These are phyloP conservation scores for Lasiurus cinereus DNA, from an alignment of 2,113 vertebrate genomes.

Conservation along the genomic window DNA sequence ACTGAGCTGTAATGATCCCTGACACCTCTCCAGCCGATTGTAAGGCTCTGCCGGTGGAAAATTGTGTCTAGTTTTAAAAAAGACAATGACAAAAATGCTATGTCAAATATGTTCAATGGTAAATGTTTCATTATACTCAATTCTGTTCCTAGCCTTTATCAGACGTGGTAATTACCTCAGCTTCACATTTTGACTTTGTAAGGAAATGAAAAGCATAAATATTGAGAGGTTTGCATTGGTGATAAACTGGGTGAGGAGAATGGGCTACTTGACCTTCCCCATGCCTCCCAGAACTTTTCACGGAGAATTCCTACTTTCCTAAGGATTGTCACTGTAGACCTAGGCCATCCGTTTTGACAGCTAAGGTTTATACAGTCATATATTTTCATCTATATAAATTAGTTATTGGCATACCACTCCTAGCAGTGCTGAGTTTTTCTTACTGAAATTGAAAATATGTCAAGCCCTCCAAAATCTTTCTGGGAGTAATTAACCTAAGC, in stretches of 20 bases:
- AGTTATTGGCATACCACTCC: constrained; percentile 13
- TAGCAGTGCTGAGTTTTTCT: constrained; percentile 18
- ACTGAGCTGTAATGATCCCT: background rate
- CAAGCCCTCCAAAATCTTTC: constrained; percentile 51
- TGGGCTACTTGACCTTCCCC: background rate
- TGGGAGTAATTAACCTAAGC: constrained; percentile 60
- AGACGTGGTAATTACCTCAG: background rate
- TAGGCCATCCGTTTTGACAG: background rate
- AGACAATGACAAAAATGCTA: background rate
- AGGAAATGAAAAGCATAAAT: constrained; percentile 6
- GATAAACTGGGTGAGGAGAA: background rate
- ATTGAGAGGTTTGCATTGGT: background rate
- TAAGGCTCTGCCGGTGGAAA: background rate
- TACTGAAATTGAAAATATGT: constrained; percentile 31
- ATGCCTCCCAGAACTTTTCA: constrained; percentile 38
- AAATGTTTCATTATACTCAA: background rate
- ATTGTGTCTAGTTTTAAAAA: background rate
- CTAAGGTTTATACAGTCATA: background rate
- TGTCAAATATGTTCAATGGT: background rate
- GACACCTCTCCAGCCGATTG: background rate
- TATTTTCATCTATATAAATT: constrained; percentile 14
- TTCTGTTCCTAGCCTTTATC: background rate
- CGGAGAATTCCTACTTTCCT: background rate
- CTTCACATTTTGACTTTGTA: background rate
- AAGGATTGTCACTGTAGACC: background rate